Evolutionary conservation across 2,888 invertebrate species (phyloP).

Genomic region (Pseudolycoriella hygida): DNA sequence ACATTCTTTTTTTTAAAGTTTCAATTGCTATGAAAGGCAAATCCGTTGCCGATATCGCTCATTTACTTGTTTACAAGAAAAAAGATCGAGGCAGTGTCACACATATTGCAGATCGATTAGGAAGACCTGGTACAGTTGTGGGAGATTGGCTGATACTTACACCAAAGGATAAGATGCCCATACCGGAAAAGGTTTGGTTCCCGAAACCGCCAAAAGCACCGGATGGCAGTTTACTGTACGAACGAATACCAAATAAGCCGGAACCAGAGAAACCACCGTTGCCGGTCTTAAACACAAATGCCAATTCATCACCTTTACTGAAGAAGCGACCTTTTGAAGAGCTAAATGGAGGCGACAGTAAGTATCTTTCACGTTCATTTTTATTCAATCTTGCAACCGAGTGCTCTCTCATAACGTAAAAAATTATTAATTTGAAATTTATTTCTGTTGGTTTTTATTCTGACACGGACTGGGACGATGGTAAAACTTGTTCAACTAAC

Average conservation of each 20-base stretch:
- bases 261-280: constrained; percentile 44
- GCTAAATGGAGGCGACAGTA: constrained; percentile 76
- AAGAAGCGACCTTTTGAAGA: constrained; percentile 81
- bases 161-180: constrained; percentile 46
- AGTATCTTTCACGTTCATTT: constrained; percentile 32
- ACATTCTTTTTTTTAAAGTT: constrained; percentile 24
- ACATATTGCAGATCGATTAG: constrained; percentile 50
- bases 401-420: no score
- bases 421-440: constrained; percentile 13
- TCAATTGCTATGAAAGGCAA: constrained; percentile 36
- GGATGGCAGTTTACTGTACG: constrained; percentile 77
- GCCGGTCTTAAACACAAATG: constrained; percentile 16
- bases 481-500: constrained; percentile 19
- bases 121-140: constrained; percentile 38
- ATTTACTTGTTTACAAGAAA: constrained; percentile 34
- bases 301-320: constrained; percentile 33
- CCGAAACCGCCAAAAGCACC: constrained; percentile 80
- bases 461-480: constrained; percentile 45
- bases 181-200: constrained; percentile 65
- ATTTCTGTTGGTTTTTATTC: constrained; percentile 38
- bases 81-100: constrained; percentile 48
- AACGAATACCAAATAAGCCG: constrained; percentile 64
- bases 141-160: constrained; percentile 33
- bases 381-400: neutral
- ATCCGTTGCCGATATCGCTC: constrained; percentile 35